These are phyloP conservation scores for Tiliacea aurago DNA, from an alignment of 2,888 invertebrate genomes.

Conservation along the genomic window DNA sequence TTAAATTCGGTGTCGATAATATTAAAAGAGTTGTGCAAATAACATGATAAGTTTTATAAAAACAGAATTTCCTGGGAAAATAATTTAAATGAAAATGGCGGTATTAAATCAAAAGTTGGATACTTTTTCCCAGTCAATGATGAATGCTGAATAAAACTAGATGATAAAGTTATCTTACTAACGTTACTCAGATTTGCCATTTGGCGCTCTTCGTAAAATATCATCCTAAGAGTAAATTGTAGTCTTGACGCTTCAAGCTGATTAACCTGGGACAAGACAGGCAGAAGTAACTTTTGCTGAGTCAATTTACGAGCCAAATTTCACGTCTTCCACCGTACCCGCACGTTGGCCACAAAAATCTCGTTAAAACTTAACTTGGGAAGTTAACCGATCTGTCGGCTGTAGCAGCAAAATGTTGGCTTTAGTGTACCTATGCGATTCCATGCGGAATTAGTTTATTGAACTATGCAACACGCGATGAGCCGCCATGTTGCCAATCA, in stretches of 20 bases:
- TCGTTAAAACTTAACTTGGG: conserved; percentile 81
- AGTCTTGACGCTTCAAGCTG: conserved; percentile 68
- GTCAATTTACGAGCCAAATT: conserved; percentile 80
- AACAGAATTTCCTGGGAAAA: not conserved
- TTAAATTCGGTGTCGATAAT: conserved; percentile 23
- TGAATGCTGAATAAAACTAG: conserved; percentile 39
- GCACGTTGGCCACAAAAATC: conserved; percentile 80
- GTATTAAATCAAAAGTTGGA: conserved; percentile 33
- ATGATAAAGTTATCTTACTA: conserved; percentile 44
- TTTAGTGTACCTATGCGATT: conserved; percentile 44
- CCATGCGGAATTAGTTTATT: conserved; percentile 46
- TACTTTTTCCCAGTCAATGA: not conserved
- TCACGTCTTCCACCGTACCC: conserved; percentile 68
- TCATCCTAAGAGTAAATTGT: conserved; percentile 68
- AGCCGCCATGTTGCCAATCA: conserved; percentile 16
- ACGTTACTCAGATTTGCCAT: conserved; percentile 59
- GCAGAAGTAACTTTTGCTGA: conserved; percentile 77
- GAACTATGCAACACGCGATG: conserved; percentile 55
- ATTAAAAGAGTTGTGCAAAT: conserved; percentile 29
- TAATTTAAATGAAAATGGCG: conserved; percentile 13
- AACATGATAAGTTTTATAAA: conserved; percentile 24
- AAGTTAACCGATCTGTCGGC: conserved; percentile 70
- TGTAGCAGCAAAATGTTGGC: conserved; percentile 59
- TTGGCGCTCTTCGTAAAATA: conserved; percentile 60
- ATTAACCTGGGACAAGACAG: conserved; percentile 74